Percentiles rank a stretch among this genome's conserved stretches.
Evolutionary conservation across 2,113 vertebrate genomes (phyloP).

Genomic region (Ctenodactylus gundi): DNA sequence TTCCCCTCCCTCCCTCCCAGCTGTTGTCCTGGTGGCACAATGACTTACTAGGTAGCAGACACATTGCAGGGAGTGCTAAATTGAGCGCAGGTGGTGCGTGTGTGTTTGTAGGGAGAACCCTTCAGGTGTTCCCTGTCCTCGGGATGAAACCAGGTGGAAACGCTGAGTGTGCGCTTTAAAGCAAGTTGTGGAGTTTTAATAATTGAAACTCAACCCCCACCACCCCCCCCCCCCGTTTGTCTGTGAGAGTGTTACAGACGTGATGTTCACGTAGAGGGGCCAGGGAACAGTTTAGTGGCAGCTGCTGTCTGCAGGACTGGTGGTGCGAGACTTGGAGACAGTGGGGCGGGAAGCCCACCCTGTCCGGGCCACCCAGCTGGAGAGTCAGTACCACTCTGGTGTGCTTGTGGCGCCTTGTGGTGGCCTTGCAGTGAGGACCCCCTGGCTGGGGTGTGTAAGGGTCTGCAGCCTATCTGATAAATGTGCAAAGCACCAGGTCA

Average conservation of each 20-base stretch:
- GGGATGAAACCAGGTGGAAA: not conserved
- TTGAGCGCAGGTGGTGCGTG: not conserved
- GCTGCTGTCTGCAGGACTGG: not conserved
- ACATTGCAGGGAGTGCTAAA: not conserved
- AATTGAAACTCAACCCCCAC: not conserved
- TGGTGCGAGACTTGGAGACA: not conserved
- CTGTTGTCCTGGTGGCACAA: not conserved
- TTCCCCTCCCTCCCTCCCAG: not conserved
- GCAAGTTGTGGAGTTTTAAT: not conserved
- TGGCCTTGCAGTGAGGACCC: accelerated
- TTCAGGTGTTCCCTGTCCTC: accelerated
- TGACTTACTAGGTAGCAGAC: not conserved
- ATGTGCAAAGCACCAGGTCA: not conserved
- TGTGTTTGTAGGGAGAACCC: accelerated
- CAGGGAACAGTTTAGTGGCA: not conserved
- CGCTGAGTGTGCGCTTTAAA: not conserved
- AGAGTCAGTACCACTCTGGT: not conserved
- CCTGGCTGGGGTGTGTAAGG: accelerated
- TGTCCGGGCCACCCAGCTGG: not conserved
- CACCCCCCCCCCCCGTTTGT: not conserved
- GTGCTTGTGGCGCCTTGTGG: no score
- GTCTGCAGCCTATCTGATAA: not conserved
- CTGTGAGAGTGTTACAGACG: not conserved
- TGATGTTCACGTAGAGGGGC: accelerated
- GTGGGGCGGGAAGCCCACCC: accelerated